Percentiles rank a stretch among this genome's conserved stretches.
phyloP scores from a whole-genome alignment of 2,888 invertebrate species.

The Auanema freiburgensis region DNA sequence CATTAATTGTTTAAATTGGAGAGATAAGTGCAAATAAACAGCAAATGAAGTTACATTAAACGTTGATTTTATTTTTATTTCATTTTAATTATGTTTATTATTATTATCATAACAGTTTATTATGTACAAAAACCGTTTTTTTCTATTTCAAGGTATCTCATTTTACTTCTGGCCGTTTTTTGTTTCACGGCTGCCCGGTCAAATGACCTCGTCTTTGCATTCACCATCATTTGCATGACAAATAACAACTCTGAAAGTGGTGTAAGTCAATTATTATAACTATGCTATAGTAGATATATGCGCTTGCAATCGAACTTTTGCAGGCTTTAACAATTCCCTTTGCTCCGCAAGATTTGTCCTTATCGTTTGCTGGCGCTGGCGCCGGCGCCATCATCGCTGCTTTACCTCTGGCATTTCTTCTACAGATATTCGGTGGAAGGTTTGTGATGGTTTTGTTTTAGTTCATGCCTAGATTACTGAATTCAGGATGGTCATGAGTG shows the following conservation, averaged over 20 bases:
- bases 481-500: conserved; percentile 26
- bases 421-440: conserved; percentile 25
- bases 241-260: conserved; percentile 26
- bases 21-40: too few relatives aligned
- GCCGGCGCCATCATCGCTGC: conserved; percentile 22
- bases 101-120: neutral
- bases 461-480: neutral
- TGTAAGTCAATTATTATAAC: conserved; percentile 1
- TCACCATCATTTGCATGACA: conserved; percentile 50
- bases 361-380: conserved; percentile 26
- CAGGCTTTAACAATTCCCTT: conserved; percentile 14
- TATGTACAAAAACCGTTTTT: neutral
- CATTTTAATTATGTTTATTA: too few relatives aligned
- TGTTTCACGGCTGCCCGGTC: conserved; percentile 41
- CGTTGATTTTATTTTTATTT: too few relatives aligned
- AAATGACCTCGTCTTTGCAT: conserved; percentile 47
- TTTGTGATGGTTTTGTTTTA: conserved; percentile 3
- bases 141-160: conserved; percentile 17
- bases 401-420: conserved; percentile 16
- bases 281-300: neutral
- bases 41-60: too few relatives aligned
- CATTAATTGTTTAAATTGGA: too few relatives aligned
- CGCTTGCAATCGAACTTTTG: conserved; percentile 1
- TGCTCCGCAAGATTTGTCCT: conserved; percentile 18
- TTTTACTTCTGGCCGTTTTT: conserved; percentile 36